Conservation (phyloP, 2,888 invertebrate species). For the Pristionchus exspectatus region DNA sequence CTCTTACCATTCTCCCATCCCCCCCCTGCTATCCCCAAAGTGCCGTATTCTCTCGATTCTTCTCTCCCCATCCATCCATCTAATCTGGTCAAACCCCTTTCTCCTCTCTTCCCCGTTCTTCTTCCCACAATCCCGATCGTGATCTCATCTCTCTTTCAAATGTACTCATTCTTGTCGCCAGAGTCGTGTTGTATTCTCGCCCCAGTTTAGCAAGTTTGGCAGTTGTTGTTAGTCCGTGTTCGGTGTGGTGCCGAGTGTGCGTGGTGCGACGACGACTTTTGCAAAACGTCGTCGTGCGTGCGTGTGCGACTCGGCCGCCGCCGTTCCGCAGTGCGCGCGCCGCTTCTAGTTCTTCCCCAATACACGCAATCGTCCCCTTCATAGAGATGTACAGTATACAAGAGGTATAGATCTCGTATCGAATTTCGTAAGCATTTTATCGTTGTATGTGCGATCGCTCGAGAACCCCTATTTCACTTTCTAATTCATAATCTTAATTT, state of each 20-base stretch:
- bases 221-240: constrained; percentile 7
- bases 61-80: neutral
- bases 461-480: neutral
- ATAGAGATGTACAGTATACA: constrained; percentile 17
- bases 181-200: constrained; percentile 7
- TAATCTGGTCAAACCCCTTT: constrained; percentile 1
- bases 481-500: constrained; percentile 13
- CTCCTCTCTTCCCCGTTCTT: neutral
- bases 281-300: neutral
- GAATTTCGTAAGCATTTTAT: neutral
- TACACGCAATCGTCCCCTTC: neutral
- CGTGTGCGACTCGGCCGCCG: neutral
- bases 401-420: constrained; percentile 21
- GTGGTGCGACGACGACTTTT: constrained; percentile 17
- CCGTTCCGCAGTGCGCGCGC: neutral
- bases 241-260: neutral
- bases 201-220: neutral
- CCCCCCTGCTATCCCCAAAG: neutral
- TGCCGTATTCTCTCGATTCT: constrained; percentile 37
- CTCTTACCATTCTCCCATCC: constrained; percentile 6
- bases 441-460: no score
- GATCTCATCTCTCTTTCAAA: constrained; percentile 9
- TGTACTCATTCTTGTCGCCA: constrained; percentile 21
- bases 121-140: neutral
- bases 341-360: neutral